A percentile compares a stretch with the other conserved stretches of the same genome.
These are phyloP conservation scores for Neogale vison DNA, from an alignment of 2,113 vertebrate species.

Conservation along the genomic window DNA sequence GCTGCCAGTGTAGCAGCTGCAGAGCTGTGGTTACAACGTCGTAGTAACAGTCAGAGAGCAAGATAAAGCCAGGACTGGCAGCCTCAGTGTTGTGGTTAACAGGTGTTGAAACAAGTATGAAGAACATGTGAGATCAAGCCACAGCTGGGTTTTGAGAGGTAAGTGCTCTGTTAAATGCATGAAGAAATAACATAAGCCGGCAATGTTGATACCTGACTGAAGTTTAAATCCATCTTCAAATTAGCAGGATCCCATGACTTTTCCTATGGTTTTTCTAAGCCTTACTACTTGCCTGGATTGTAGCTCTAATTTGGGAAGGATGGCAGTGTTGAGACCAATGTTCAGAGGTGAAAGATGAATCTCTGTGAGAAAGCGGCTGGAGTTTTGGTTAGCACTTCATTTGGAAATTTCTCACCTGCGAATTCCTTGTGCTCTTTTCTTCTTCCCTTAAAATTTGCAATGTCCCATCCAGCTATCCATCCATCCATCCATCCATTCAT, in stretches of 20 bases:
- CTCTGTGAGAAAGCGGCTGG: background rate
- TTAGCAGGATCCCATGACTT: background rate
- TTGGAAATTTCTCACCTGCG: background rate
- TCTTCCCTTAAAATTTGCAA: background rate
- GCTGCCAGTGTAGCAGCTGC: slow-evolving; percentile 22
- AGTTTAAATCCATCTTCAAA: background rate
- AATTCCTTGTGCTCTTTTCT: background rate
- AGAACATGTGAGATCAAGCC: slow-evolving; percentile 5
- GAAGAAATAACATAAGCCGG: background rate
- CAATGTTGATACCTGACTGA: background rate
- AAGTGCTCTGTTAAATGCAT: background rate
- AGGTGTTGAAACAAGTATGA: slow-evolving; percentile 38
- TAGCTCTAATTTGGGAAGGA: background rate
- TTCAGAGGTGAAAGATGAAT: background rate
- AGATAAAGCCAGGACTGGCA: background rate
- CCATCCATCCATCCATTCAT: background rate
- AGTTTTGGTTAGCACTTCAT: background rate
- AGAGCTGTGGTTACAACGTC: background rate
- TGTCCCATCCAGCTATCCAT: background rate
- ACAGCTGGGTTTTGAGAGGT: background rate
- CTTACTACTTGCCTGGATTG: background rate
- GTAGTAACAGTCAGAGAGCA: slow-evolving; percentile 38
- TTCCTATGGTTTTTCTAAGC: background rate
- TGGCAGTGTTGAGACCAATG: background rate
- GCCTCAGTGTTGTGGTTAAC: slow-evolving; percentile 23